Evolutionary conservation across 2,888 invertebrate species (phyloP).

Genomic region (Agriopis leucophaearia): DNA sequence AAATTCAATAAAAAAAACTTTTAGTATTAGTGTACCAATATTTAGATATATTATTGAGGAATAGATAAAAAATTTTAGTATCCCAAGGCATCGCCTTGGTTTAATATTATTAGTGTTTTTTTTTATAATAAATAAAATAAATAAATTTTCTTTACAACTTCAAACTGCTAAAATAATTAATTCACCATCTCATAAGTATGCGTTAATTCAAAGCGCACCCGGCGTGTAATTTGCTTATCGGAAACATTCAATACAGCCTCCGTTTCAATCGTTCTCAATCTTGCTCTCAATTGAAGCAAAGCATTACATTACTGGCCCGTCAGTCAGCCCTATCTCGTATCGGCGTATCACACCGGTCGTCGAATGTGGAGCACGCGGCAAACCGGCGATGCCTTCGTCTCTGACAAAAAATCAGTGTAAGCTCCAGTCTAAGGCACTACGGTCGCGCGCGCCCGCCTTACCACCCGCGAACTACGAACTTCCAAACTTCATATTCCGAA

Average conservation of each 20-base stretch:
- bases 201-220: neutral
- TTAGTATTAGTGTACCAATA: too few species aligned
- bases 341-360: slow-evolving; percentile 80
- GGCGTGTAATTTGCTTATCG: slow-evolving; percentile 22
- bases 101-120: too few species aligned
- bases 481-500: slow-evolving; percentile 30
- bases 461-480: slow-evolving; percentile 54
- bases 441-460: slow-evolving; percentile 73
- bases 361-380: slow-evolving; percentile 82
- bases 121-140: too few species aligned
- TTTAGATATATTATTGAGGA: too few species aligned
- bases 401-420: slow-evolving; percentile 85
- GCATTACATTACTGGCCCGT: slow-evolving; percentile 32
- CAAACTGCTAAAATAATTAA: neutral
- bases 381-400: slow-evolving; percentile 81
- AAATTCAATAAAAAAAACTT: too few species aligned
- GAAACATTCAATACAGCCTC: slow-evolving; percentile 30
- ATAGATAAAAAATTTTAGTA: too few species aligned
- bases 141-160: too few species aligned
- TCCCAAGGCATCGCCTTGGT: too few species aligned
- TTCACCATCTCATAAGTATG: neutral
- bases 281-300: slow-evolving; percentile 22
- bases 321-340: slow-evolving; percentile 61
- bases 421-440: slow-evolving; percentile 75
- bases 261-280: slow-evolving; percentile 15